These are phyloP conservation scores for Podarcis siculus DNA, from an alignment of 2,797 vertebrate genomes.

Conservation along the genomic window DNA sequence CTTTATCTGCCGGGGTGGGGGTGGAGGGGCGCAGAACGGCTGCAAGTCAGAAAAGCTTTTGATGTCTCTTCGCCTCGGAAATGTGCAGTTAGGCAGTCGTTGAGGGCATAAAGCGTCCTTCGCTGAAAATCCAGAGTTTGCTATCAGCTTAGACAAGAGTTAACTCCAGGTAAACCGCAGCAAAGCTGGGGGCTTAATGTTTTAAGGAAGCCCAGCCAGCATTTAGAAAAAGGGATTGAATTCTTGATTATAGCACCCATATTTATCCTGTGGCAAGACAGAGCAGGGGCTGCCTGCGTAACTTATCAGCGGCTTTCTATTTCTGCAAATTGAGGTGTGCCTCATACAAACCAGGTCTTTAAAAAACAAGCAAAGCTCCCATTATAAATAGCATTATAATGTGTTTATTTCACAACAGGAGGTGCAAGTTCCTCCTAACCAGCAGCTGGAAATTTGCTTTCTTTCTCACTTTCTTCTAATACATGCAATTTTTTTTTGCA, in stretches of 20 bases:
- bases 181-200: background rate
- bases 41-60: background rate
- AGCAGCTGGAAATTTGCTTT: background rate
- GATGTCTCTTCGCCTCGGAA: constrained; percentile 3
- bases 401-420: background rate
- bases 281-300: background rate
- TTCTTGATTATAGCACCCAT: background rate
- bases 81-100: background rate
- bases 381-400: background rate
- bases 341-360: background rate
- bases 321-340: background rate
- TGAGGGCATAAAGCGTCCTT: constrained; percentile 25
- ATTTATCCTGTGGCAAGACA: background rate
- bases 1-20: background rate
- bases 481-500: too few species aligned
- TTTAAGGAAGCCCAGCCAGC: constrained; percentile 21
- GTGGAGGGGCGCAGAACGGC: background rate
- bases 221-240: constrained; percentile 7
- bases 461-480: too few species aligned
- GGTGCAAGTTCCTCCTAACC: background rate
- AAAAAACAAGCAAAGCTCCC: background rate
- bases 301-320: background rate
- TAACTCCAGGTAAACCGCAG: background rate
- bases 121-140: constrained; percentile 21
- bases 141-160: background rate